Evolutionary conservation across 2,888 invertebrate genomes (phyloP), one percentile per base, ranked within the genome.

Genomic region (Bimastos eiseni): DNA sequence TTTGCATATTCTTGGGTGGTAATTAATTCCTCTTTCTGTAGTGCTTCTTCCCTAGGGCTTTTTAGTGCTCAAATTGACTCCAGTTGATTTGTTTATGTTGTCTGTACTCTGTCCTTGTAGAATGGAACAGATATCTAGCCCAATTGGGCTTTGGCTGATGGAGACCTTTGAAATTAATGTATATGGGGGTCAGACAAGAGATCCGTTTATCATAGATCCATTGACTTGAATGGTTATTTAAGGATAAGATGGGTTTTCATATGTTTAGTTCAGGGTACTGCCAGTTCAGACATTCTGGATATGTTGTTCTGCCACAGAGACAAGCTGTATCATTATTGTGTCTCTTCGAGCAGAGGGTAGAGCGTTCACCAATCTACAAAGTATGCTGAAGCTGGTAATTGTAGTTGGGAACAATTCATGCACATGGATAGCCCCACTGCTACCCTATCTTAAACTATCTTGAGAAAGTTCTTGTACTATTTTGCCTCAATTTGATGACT

Each of bases 401-500:
- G 55, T 6, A 30, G 30, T 55, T 55, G 24, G 11, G 1, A 44
- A 55, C 55, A 55, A 0, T 55, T 55, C 55, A 55, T 55, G 6
- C 30, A 55, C 55, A 55, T n/a, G 70, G 11, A 1, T 70, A n/a
- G 11, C 70, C 13, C 30, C 70, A n/a, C 30, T 11, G n/a, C 8
- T n/a, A n/a, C 70, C 70, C n/a, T 70, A 70, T 70, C 70, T 70
- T 70, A 70, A 70, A n/a, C n/a, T 86, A 86, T 86, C n/a, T 86
- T 37, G 21, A 86, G 86, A 34, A 1, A 17, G 37, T 19, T 86
- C 21, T 5, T 36, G 86, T 24, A 34, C 36, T 70, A 36, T 86
- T 84, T 86, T 37, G 21, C 15, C 34, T 24, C 36, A 84, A 15
- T n/a, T 17, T 33, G 36, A 30, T 86, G 36, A 36, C 15, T 86